Conservation (phyloP, 37 sponge, comb jelly and placozoan genomes). For the Theonella swinhoei region DNA sequence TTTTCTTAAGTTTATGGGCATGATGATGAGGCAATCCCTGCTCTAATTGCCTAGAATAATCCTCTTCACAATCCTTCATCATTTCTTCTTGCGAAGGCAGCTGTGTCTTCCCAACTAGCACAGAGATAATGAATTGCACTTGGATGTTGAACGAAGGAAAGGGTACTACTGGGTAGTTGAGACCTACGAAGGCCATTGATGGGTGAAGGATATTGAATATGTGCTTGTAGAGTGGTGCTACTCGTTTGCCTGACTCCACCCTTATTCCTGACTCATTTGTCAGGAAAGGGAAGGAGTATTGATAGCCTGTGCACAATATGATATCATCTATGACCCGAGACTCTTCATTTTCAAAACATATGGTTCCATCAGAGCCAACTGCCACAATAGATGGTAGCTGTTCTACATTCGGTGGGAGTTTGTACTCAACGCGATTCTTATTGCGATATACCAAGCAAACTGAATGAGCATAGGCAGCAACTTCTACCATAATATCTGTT, state of each 20-base stretch:
- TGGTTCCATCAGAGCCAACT: constrained; percentile 27
- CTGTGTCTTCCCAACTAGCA: constrained; percentile 42
- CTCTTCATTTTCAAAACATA: constrained; percentile 32
- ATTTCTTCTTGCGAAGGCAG: constrained; percentile 72
- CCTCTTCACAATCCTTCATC: constrained; percentile 32
- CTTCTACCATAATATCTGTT: constrained; percentile 61
- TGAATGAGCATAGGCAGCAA: constrained; percentile 28
- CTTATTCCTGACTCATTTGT: constrained; percentile 42
- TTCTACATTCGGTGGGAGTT: constrained; percentile 53
- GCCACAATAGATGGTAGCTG: constrained; percentile 26
- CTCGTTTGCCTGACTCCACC: constrained; percentile 29
- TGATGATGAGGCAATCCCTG: constrained; percentile 22
- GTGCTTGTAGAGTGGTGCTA: constrained; percentile 78
- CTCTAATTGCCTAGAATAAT: constrained; percentile 32
- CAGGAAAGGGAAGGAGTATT: constrained; percentile 74
- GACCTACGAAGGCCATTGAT: constrained; percentile 70
- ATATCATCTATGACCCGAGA: constrained; percentile 38
- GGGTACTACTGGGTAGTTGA: constrained; percentile 27
- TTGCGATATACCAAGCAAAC: constrained; percentile 45
- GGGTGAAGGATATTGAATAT: constrained; percentile 67
- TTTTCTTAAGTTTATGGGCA: constrained; percentile 56
- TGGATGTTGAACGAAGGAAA: constrained; percentile 60
- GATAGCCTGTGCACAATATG: constrained; percentile 78
- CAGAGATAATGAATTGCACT: constrained; percentile 45
- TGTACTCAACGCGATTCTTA: neutral